Evolutionary conservation across 37 sponge, comb jelly and placozoan species (phyloP).

Genomic region (Amphimedon queenslandica): DNA sequence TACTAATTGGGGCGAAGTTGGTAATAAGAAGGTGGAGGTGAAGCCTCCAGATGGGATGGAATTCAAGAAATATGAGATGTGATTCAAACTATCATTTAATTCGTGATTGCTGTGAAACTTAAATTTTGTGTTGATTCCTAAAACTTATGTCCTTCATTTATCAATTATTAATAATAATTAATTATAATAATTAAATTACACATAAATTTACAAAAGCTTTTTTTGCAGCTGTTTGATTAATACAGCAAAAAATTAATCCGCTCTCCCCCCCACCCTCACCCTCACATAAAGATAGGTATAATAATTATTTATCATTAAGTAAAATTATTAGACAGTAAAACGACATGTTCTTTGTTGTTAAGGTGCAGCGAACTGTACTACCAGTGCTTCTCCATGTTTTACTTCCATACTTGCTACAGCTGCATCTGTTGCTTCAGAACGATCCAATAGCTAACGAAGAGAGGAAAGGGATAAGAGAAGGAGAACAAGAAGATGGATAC

Average conservation of each 20-base stretch:
- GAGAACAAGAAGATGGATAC: too few species aligned
- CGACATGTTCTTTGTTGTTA: conserved; percentile 5
- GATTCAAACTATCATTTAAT: not conserved
- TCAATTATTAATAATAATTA: not conserved
- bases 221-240: too few species aligned
- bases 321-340: too few species aligned
- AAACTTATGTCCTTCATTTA: not conserved
- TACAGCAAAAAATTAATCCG: too few species aligned
- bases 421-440: conserved; percentile 44
- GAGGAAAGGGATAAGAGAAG: too few species aligned
- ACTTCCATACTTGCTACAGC: conserved; percentile 68
- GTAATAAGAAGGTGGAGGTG: conserved; percentile 61
- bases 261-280: too few species aligned
- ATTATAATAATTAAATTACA: conserved; percentile 2
- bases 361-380: conserved; percentile 64
- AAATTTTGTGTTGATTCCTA: not conserved
- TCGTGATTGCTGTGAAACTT: not conserved
- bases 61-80: conserved; percentile 80
- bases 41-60: conserved; percentile 98
- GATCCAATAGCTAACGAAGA: conserved; percentile 38
- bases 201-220: too few species aligned
- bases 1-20: conserved; percentile 97
- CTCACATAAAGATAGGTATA: too few species aligned
- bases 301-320: too few species aligned
- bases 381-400: conserved; percentile 70